A percentile compares a stretch with the other conserved stretches of the same genome.
Evolutionary conservation across 2,797 vertebrate genomes (phyloP).

Genomic region (Danionella dracula): DNA sequence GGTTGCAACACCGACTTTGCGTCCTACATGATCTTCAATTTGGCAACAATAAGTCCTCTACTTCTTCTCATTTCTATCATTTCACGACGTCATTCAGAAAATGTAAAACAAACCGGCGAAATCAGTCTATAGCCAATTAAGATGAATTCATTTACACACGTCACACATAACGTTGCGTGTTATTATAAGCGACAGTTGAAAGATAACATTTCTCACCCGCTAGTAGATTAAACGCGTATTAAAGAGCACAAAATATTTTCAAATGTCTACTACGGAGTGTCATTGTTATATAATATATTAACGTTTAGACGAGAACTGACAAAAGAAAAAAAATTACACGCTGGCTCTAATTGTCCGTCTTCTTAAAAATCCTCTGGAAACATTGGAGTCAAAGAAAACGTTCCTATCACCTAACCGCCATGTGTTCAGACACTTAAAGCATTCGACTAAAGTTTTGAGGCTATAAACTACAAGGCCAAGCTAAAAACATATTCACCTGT

Average conservation of each 20-base stretch:
- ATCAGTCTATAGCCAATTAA: too few relatives aligned
- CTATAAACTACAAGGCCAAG: too few relatives aligned
- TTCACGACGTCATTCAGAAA: too few relatives aligned
- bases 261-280: background rate
- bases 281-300: background rate
- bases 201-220: background rate
- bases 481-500: too few relatives aligned
- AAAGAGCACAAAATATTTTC: background rate
- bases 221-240: background rate
- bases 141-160: background rate
- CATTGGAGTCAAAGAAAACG: background rate
- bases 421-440: too few relatives aligned
- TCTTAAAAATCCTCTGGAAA: slow-evolving; percentile 33
- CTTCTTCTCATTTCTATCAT: too few relatives aligned
- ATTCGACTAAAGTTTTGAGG: too few relatives aligned
- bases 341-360: slow-evolving; percentile 45
- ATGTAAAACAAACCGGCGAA: too few relatives aligned
- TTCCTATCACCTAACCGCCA: slow-evolving; percentile 15
- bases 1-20: background rate
- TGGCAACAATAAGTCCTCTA: too few relatives aligned
- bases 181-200: background rate
- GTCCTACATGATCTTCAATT: background rate
- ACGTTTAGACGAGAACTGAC: background rate
- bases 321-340: slow-evolving; percentile 41
- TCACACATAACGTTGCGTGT: background rate